Evolutionary conservation across 2,888 invertebrate species (phyloP).

Genomic region (Erynnis tages): DNA sequence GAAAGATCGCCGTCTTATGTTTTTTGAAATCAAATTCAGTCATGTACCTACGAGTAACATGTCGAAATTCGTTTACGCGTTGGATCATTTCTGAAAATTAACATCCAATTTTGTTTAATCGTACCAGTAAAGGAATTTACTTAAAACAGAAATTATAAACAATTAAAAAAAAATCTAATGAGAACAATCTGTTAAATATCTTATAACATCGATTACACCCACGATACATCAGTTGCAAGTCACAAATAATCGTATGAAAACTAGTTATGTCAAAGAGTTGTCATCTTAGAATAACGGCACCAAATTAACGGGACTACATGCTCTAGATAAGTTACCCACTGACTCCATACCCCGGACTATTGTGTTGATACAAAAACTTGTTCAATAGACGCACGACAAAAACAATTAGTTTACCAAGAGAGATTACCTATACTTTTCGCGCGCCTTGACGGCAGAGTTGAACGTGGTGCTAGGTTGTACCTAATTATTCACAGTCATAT

Average conservation of each 20-base stretch:
- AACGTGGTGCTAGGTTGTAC: no score
- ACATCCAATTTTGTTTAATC: no score
- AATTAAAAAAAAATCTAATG: no score
- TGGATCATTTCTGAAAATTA: no score
- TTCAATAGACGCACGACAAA: background rate
- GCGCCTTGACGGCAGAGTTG: background rate
- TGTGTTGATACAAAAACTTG: conserved; percentile 15
- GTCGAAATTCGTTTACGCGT: no score
- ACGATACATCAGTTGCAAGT: background rate
- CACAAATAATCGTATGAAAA: background rate
- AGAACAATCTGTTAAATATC: no score
- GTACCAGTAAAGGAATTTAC: no score
- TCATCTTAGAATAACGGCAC: conserved; percentile 27
- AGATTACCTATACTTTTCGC: no score
- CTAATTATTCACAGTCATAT: no score
- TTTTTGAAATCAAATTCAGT: background rate
- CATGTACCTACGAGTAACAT: no score
- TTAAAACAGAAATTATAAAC: no score
- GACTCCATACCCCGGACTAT: conserved; percentile 21
- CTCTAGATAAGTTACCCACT: conserved; percentile 32
- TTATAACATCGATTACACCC: no score
- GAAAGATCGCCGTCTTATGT: background rate
- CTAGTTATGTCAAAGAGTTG: conserved; percentile 8
- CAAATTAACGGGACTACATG: conserved; percentile 29
- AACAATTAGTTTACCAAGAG: background rate